Base-by-base conservation (phyloP, 2,113 vertebrate species). In the Seriola quinqueradiata region DNA sequence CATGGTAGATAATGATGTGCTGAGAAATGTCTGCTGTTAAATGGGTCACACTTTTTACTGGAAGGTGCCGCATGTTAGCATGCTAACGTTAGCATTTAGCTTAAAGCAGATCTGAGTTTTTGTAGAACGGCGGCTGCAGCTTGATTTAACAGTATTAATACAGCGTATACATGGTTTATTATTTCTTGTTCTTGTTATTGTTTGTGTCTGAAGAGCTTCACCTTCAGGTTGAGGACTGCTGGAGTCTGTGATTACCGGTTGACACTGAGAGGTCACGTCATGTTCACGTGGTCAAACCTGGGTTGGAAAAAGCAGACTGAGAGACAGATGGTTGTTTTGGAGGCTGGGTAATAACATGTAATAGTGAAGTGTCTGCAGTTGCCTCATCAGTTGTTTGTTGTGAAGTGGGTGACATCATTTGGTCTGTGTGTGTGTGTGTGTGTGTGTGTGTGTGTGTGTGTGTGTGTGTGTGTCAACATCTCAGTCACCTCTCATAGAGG, bases 241-340 rank as follows among this genome's bases (percentile, higher is more conserved):
- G 12, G 21, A 48, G 28, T 58, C 52, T 38, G 1, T 46, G 36
- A 69, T 54, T 46, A 19, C 10, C 23, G 72, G 61, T 44, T 55
- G 70, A 54, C 32, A 12, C 50, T 8, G 38, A 17, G 71, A 59
- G 71, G 65, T 64, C 48, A 0, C 2, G 8, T 65, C 42, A 52
- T 3, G 19, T 32, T 70, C 11, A 1, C 25, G 61, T 40, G 58
- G 66, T 59, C 0, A 14, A 0, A 10, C 38, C 42, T 38, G 36
- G 70, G 63, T 52, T 46, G 44, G 17, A 28, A 63, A 21, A 19
- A 11, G 11, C 66, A 77, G 64, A 60, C 21, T 2, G 19, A 12
- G 16, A 50, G 65, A 58, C 72, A 23, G 63, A 77, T 34, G 72
- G 71, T 61, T 79, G 85, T 81, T 84, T 73, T 74, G 48, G 75